phyloP scores from a whole-genome alignment of 1,140 invertebrate genomes.

The Sinonovacula constricta region DNA sequence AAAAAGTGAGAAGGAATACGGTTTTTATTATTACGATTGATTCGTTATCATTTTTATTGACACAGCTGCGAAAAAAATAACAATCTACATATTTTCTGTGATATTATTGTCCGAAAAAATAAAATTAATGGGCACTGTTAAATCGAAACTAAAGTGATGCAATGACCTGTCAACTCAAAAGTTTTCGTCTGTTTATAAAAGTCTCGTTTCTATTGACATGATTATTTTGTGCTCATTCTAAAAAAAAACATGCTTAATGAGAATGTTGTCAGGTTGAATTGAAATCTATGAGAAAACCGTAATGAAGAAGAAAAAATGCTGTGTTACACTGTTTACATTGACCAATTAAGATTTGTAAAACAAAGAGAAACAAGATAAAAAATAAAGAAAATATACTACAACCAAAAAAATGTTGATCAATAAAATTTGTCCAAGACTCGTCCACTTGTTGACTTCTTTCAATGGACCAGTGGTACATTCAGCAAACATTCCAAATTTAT shows the following conservation, averaged over 20 bases:
- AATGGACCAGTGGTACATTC: not conserved
- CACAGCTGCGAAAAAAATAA: too few relatives aligned
- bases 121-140: not conserved
- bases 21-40: not conserved
- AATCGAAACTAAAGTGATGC: not conserved
- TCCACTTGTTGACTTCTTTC: not conserved
- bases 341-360: too few relatives aligned
- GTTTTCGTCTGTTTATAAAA: not conserved
- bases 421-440: not conserved
- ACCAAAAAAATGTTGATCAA: not conserved
- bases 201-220: too few relatives aligned
- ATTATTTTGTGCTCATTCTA: not conserved
- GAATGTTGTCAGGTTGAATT: not conserved
- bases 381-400: not conserved
- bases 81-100: not conserved
- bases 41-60: not conserved
- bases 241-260: not conserved
- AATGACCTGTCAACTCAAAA: not conserved
- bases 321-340: not conserved
- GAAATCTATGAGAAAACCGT: not conserved
- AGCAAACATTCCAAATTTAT: not conserved
- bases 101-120: not conserved
- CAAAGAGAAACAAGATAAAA: not conserved
- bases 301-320: not conserved
- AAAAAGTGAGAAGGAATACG: constrained; percentile 39